Percentiles rank a stretch among this genome's conserved stretches.
These are phyloP conservation scores for Nylanderia fulva DNA, from an alignment of 1,140 invertebrate species.

Conservation along the genomic window DNA sequence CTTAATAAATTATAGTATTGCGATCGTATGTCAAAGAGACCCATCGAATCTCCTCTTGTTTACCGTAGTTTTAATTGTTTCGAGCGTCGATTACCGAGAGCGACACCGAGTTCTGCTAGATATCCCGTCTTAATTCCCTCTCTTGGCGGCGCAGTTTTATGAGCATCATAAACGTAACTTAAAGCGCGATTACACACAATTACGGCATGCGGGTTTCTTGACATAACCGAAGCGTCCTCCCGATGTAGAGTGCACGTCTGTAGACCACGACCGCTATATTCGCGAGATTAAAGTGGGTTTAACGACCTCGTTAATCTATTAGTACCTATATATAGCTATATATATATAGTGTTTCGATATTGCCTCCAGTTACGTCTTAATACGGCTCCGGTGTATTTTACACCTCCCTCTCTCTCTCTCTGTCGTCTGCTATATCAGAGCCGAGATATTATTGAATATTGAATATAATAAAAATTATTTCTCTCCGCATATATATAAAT, in stretches of 20 bases:
- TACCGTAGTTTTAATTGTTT: not conserved
- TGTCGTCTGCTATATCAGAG: slow-evolving; percentile 1
- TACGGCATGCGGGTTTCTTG: slow-evolving; percentile 52
- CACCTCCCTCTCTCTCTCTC: too few relatives aligned
- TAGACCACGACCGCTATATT: slow-evolving; percentile 37
- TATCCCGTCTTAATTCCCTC: slow-evolving; percentile 62
- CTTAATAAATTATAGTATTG: not conserved
- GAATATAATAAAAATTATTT: not conserved
- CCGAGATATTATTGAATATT: not conserved
- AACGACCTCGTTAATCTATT: slow-evolving; percentile 70
- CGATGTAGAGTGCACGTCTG: not conserved
- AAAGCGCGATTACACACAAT: slow-evolving; percentile 63
- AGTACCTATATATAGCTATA: too few relatives aligned
- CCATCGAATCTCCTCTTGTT: not conserved
- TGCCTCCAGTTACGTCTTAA: slow-evolving; percentile 1
- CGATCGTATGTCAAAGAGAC: not conserved
- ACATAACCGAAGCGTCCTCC: slow-evolving; percentile 25
- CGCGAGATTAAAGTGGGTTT: slow-evolving; percentile 67
- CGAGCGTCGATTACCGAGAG: too few relatives aligned
- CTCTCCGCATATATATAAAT: not conserved
- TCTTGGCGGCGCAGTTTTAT: slow-evolving; percentile 45
- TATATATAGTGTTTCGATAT: slow-evolving; percentile 41
- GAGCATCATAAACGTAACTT: slow-evolving; percentile 60
- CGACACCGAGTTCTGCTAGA: slow-evolving; percentile 5
- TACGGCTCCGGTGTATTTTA: slow-evolving; percentile 3